Evolutionary conservation across 2,113 vertebrate genomes (phyloP).

Genomic region (Labeo catla): DNA sequence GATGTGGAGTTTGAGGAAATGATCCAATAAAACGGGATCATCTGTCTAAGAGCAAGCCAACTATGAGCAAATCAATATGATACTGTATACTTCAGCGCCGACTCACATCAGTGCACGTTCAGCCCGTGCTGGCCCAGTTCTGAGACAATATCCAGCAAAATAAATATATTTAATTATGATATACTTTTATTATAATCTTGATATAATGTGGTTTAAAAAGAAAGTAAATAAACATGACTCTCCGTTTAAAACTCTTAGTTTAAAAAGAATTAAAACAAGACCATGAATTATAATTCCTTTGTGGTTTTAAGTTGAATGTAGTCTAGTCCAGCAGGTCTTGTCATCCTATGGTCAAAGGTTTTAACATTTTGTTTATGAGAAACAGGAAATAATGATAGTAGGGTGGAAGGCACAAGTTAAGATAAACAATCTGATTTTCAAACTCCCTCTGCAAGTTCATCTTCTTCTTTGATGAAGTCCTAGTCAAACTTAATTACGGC

Average conservation of each 20-base stretch:
- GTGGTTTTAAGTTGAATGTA: background rate
- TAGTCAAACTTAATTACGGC: constrained; percentile 37
- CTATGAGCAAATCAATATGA: constrained; percentile 58
- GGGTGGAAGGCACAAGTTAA: background rate
- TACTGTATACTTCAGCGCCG: constrained; percentile 42
- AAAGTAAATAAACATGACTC: background rate
- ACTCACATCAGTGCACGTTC: constrained; percentile 26
- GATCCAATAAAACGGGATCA: constrained; percentile 55
- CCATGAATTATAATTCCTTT: background rate
- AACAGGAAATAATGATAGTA: constrained; percentile 28
- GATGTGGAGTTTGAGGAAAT: constrained; percentile 57
- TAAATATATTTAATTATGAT: background rate
- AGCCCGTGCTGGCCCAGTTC: background rate
- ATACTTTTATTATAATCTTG: background rate
- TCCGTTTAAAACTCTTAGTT: background rate
- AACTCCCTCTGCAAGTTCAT: constrained; percentile 13
- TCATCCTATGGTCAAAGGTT: background rate
- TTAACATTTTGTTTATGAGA: constrained; percentile 12
- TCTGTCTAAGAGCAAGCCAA: constrained; percentile 55
- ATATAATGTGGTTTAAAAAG: background rate
- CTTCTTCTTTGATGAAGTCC: constrained; percentile 20
- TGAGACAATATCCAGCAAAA: background rate
- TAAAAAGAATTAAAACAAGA: background rate
- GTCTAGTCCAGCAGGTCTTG: background rate
- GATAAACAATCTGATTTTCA: constrained; percentile 32